Evolutionary conservation across 1,140 invertebrate genomes (phyloP), one percentile per base, ranked within the genome.

Genomic region (Drosophila santomea): DNA sequence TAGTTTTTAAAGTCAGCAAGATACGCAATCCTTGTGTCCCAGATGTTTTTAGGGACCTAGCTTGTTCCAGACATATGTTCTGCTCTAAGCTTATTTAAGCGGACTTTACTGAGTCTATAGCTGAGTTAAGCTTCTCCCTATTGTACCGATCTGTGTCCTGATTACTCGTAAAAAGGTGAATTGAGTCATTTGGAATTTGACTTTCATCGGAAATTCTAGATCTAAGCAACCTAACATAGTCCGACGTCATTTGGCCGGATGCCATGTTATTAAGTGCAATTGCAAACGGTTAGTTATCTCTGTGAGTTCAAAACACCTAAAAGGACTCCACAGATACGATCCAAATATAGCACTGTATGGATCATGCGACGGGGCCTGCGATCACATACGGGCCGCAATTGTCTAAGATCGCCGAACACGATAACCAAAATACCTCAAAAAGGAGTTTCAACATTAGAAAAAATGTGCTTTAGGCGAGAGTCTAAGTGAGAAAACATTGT

Each of bases 251-350:
- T 44, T 44, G 41, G 15, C 7, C 15, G 15, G 41, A 44, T 15
- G 15, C 41, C 8, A 17, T 44, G 41, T 44, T 17, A 14, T 44
- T 44, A 2, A 58, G 20, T 0, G 55, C 50, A 3, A 39, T 17
- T 12, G 56, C 48, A 39, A 67, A 67, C 8, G 20, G 12, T 20
- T 67, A 35, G 20, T 67, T n/a, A 60, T 67, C 17, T 73, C 50
- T 5, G 44, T 73, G n/a, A 67, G 55, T 38, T 38, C 62, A 41
- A 67, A 73, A 48, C 48, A 41, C 6, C 39, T 41, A 44, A 20
- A 44, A 44, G 15, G 15, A 8, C 41, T 44, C 41, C 15, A 44
- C 3, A 44, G 41, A 14, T 44, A 17, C 0, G 41, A 17, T 44
- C 8, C 41, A 44, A 44, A 44, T 44, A 44, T 44, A 44, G 15